These are phyloP conservation scores for Ovibos moschatus DNA, from an alignment of 2,113 vertebrate species.

Conservation along the genomic window DNA sequence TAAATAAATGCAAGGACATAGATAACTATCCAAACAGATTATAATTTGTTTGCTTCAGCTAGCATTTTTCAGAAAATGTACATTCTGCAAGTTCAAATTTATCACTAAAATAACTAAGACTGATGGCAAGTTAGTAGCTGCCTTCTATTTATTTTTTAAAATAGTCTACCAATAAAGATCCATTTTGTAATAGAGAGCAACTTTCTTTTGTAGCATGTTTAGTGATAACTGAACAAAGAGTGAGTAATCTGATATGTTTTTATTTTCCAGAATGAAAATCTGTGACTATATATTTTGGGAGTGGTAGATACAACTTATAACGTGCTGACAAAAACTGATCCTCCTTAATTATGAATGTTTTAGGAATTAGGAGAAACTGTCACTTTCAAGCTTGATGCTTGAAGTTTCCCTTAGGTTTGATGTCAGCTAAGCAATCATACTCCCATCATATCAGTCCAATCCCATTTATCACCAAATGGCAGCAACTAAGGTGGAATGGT, in stretches of 20 bases:
- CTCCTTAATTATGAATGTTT: background rate
- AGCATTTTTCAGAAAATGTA: background rate
- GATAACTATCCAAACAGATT: background rate
- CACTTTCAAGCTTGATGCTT: background rate
- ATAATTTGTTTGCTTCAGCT: background rate
- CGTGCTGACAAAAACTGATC: background rate
- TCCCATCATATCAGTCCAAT: background rate
- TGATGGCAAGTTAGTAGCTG: background rate
- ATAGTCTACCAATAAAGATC: background rate
- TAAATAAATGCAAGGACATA: background rate
- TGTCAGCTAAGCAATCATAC: background rate
- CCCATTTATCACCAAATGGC: background rate
- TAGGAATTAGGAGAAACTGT: slow-evolving; percentile 20
- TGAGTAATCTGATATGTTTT: background rate
- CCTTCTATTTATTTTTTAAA: background rate
- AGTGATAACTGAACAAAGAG: background rate
- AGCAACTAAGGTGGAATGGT: background rate
- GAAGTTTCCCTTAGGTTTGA: background rate
- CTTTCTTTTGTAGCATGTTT: background rate
- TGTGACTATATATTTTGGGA: background rate
- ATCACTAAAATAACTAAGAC: background rate
- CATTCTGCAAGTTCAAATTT: background rate
- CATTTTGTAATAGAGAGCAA: background rate
- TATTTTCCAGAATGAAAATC: background rate
- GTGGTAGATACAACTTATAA: background rate